Percentiles rank a stretch among this genome's conserved stretches.
phyloP scores from a whole-genome alignment of 2,888 invertebrate genomes.

The Pristionchus maxplancki region DNA sequence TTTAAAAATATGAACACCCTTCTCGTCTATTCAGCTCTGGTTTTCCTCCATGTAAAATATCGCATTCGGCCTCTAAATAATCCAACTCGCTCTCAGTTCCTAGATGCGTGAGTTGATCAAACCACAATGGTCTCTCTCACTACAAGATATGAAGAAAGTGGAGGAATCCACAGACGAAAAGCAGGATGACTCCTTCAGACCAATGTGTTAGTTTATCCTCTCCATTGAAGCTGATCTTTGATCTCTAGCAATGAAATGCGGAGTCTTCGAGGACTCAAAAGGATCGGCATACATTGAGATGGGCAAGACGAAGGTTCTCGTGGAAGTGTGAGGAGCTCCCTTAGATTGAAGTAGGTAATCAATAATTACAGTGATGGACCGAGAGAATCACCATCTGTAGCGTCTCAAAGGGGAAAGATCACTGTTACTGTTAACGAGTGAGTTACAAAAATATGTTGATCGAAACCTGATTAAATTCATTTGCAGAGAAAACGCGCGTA shows the following conservation, averaged over 20 bases:
- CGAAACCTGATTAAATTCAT: too few species aligned
- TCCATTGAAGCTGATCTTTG: neutral
- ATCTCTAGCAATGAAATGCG: constrained; percentile 61
- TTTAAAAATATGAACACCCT: neutral
- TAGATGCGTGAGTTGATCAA: constrained; percentile 48
- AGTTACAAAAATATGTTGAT: neutral
- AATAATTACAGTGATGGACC: constrained; percentile 43
- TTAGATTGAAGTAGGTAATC: neutral
- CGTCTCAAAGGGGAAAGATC: constrained; percentile 32
- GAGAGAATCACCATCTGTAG: constrained; percentile 41
- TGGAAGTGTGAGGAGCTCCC: constrained; percentile 60
- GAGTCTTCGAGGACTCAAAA: constrained; percentile 61
- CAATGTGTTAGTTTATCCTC: constrained; percentile 12
- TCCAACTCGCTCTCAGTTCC: neutral
- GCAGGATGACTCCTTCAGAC: constrained; percentile 43
- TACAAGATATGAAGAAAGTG: constrained; percentile 31
- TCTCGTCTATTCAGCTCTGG: neutral
- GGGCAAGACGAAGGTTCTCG: constrained; percentile 63
- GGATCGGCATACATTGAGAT: constrained; percentile 68
- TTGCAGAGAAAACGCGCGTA: constrained; percentile 18
- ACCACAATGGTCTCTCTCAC: constrained; percentile 48
- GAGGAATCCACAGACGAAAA: constrained; percentile 16
- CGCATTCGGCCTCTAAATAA: neutral
- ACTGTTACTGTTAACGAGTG: constrained; percentile 16
- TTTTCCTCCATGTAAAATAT: neutral